Evolutionary conservation across 2,113 vertebrate species (phyloP), one percentile per base, ranked within the genome.

Genomic region (Uropsilus gracilis): DNA sequence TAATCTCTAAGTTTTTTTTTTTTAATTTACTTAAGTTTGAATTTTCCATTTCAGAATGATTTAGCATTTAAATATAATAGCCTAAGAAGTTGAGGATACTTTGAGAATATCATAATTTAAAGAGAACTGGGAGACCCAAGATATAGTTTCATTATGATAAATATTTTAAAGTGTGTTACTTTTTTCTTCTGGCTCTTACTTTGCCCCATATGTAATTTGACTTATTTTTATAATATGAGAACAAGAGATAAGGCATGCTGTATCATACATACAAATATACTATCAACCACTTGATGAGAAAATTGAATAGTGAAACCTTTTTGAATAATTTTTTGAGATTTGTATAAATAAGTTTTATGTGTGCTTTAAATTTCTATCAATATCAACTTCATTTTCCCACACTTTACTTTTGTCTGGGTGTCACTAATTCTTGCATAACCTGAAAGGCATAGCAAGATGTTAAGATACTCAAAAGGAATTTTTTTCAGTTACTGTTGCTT

Each of bases 1-100:
- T 86, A 6, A 90, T 57, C 12, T 87, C 57, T 26, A 90, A 72
- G 46, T 90, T 13, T 61, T 48, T 89, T 90, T 66, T 82, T 75
- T 26, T 42, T 12, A 39, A 4, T 61, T n/a, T n/a, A n/a, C n/a
- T n/a, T n/a, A n/a, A n/a, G n/a, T n/a, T 26, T 44, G 42, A 59
- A n/a, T 34, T 69, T 72, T 69, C 24, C 42, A 13, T 69, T 90
- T 86, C 24, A 68, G 26, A 64, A 90, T 69, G 10, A 42, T 53
- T 46, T 64, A 53, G 44, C 32, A 30, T 71, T 92, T 86, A 80
- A 96, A 76, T 55, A 55, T 13, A 86, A 28, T 76, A 24, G 14
- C 76, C 24, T 48, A 42, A 80, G n/a, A 94, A 68, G 42, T 3
- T 69, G 89, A 83, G 22, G 20, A 80, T 64, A 77, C 50, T 76